Base-by-base conservation (phyloP, 2,888 invertebrate species). In the Drosophila nr. medialis region DNA sequence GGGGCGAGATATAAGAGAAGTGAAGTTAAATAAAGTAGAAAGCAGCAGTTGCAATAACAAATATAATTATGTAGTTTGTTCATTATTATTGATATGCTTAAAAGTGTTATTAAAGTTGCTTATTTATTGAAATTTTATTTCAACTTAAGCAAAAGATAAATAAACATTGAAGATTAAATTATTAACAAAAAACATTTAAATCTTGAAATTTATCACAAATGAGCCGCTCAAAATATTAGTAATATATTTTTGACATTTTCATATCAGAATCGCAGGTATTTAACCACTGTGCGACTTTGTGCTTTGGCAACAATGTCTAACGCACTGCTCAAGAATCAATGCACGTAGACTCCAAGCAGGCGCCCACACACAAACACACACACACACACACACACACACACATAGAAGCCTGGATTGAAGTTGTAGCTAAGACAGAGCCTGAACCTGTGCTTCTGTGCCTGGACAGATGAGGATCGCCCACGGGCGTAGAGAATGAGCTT, bases 401-500 rank as follows among this genome's bases (percentile, higher is more conserved):
- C 6, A 34, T 24, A 62, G 48, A 42, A 49, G 60, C 29, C 15
- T 42, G 56, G 36, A 59, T 55, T 49, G 27, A 27, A 60, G 42
- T 38, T 55, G 59, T 27, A 50, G 30, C 45, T 45, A 45, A 45
- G 8, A 24, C 51, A 27, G 24, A 51, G 63, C 18, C 50, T 51
- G 53, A 50, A 55, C 45, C 55, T 42, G 72, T 15, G 61, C 27
- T 48, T 27, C 51, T 58, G 58, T 55, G 51, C 48, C 55, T 34
- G 72, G 15, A 62, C 29, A 45, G 64, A 53, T n/a, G 62, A 59
- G 53, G 49, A 55, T 69, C 74, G 80, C 81, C 81, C 78, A 74
- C 69, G 75, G 68, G 32, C 50, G 40, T n/a, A n/a, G 55, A 40
- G 36, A 49, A 77, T 81, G 81, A 80, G 81, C 67, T 77, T 70